Conservation (phyloP, 2,888 invertebrate species). For the Noctua janthina region DNA sequence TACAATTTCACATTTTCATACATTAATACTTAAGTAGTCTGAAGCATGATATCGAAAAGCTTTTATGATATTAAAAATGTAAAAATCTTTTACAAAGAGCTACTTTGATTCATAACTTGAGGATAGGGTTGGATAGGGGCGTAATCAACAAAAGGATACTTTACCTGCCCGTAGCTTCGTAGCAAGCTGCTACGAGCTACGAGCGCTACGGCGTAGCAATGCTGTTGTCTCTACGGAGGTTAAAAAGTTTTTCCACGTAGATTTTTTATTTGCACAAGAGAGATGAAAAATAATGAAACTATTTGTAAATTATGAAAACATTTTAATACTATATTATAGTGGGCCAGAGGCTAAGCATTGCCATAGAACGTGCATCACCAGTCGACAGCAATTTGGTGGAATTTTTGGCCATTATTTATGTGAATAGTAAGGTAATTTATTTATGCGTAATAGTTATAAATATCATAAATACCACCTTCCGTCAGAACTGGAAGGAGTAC, state of each 20-base stretch:
- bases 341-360: background rate
- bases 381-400: background rate
- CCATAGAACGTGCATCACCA: background rate
- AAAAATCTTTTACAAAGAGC: conserved; percentile 25
- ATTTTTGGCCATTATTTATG: background rate
- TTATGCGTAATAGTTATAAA: no score
- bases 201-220: conserved; percentile 42
- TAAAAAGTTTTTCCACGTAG: conserved; percentile 6
- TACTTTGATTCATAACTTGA: conserved; percentile 45
- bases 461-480: no score
- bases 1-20: conserved; percentile 9
- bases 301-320: background rate
- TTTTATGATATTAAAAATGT: conserved; percentile 40
- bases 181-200: conserved; percentile 32
- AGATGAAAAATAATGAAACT: background rate
- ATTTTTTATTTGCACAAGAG: background rate
- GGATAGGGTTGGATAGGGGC: conserved; percentile 21
- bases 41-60: conserved; percentile 18
- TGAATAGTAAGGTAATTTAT: no score
- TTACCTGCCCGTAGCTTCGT: conserved; percentile 27
- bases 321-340: background rate
- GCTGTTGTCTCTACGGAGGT: conserved; percentile 4
- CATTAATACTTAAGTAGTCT: conserved; percentile 13
- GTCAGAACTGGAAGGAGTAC: no score
- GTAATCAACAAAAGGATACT: conserved; percentile 39